Base-by-base conservation (phyloP, 2,888 invertebrate genomes). In the Strigamia maritima region DNA sequence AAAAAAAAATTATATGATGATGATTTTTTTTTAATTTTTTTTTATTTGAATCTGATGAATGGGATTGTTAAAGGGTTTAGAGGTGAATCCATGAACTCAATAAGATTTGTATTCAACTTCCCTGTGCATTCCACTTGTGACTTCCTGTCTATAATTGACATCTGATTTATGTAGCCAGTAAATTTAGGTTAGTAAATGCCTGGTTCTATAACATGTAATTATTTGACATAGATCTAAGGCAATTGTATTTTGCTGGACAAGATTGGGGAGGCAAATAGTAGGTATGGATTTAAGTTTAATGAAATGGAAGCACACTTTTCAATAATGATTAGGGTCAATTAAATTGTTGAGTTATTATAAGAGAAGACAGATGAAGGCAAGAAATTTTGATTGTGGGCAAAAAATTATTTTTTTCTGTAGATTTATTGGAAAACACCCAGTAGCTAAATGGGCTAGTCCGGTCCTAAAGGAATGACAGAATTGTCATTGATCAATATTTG, bases 211-310 rank as follows among this genome's bases (percentile, higher is more conserved):
- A 65, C 60, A 12, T 65, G 22, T 65, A 65, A 65, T 65, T 65
- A 65, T 65, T 65, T 65, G 60, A 65, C 60, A 65, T 65, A 65
- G 60, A 65, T 65, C 60, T 65, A 65, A n/a, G 24, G 19, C 24
- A 65, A 65, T 65, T 65, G 60, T 65, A 22, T 65, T 65, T 22
- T 65, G 7, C 24, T 10, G 60, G 60, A 65, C 60, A 22, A 65
- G 60, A 22, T 65, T 65, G 24, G 10, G 19, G 14, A 16, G 3
- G 6, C 16, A 49, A 19, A 19, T 16, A 6, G 19, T 49, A 6
- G 19, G 60, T 65, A 22, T n/a, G 19, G 22, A 24, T 22, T n/a
- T 4, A 8, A 24, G 22, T 65, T 24, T 24, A 65, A 19, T 12
- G 44, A 44, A 44, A 44, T 44, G 44, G 44, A 44, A 44, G 44